phyloP scores from a whole-genome alignment of 2,888 invertebrate species.

The Lithophane leautieri region DNA sequence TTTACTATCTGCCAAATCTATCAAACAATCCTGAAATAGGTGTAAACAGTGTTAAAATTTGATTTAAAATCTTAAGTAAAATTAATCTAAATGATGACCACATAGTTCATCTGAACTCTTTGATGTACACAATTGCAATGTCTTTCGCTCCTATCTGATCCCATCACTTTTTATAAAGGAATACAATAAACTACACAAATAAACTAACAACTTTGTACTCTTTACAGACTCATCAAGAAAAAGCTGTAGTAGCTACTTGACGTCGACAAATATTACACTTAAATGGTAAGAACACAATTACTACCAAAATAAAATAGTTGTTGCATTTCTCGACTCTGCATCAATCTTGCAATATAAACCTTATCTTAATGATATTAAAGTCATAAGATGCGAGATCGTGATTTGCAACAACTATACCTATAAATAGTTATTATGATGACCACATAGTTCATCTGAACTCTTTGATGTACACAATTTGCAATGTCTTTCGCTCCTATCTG shows the following conservation, averaged over 20 bases:
- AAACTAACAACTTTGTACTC: not conserved
- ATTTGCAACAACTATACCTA: not conserved
- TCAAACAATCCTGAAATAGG: constrained; percentile 5
- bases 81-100: constrained; percentile 69
- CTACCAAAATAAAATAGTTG: too few species aligned
- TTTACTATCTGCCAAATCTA: not conserved
- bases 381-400: not conserved
- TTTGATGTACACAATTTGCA: constrained; percentile 54
- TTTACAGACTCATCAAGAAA: constrained; percentile 11
- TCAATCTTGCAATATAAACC: not conserved
- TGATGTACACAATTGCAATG: constrained; percentile 79
- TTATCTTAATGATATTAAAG: not conserved
- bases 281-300: constrained; percentile 3
- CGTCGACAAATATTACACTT: too few species aligned
- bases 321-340: too few species aligned
- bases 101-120: constrained; percentile 82
- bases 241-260: not conserved
- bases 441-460: constrained; percentile 38
- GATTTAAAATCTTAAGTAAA: not conserved
- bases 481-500: constrained; percentile 91
- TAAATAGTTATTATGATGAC: constrained; percentile 13
- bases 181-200: not conserved
- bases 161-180: not conserved
- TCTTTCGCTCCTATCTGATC: constrained; percentile 91
- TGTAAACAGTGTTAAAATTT: not conserved